Evolutionary conservation across 2,888 invertebrate genomes (phyloP).

Genomic region (Nymphalis c-album): DNA sequence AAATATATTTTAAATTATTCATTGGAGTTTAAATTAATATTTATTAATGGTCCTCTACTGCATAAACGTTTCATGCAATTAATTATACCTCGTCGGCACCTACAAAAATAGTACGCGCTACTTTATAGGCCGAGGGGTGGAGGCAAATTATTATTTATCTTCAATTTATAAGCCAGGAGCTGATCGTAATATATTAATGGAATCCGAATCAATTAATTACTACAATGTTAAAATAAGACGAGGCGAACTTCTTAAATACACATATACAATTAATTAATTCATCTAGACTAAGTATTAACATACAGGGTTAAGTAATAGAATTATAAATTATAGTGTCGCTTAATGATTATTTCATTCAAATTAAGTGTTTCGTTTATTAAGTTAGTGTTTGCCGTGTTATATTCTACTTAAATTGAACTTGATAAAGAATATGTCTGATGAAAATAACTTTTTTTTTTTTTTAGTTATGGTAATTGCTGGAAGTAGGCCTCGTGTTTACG

Average conservation of each 20-base stretch:
- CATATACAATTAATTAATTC: conserved; percentile 14
- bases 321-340: not conserved
- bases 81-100: conserved; percentile 31
- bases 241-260: conserved; percentile 25
- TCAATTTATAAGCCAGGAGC: conserved; percentile 22
- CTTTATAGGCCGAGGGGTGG: conserved; percentile 25
- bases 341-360: not conserved
- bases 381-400: not conserved
- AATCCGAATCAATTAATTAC: conserved; percentile 23
- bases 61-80: conserved; percentile 19
- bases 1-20: too few relatives aligned
- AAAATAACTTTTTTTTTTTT: too few relatives aligned
- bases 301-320: conserved; percentile 7
- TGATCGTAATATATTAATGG: conserved; percentile 17
- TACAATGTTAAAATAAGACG: conserved; percentile 23
- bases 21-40: not conserved
- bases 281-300: not conserved
- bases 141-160: conserved; percentile 22
- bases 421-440: not conserved
- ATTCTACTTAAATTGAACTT: not conserved
- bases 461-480: too few relatives aligned
- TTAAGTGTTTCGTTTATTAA: not conserved
- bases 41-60: not conserved
- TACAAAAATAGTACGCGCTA: conserved; percentile 26
- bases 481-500: too few relatives aligned